These are phyloP conservation scores for Augochlora pura DNA, from an alignment of 1,140 invertebrate species.

Conservation along the genomic window DNA sequence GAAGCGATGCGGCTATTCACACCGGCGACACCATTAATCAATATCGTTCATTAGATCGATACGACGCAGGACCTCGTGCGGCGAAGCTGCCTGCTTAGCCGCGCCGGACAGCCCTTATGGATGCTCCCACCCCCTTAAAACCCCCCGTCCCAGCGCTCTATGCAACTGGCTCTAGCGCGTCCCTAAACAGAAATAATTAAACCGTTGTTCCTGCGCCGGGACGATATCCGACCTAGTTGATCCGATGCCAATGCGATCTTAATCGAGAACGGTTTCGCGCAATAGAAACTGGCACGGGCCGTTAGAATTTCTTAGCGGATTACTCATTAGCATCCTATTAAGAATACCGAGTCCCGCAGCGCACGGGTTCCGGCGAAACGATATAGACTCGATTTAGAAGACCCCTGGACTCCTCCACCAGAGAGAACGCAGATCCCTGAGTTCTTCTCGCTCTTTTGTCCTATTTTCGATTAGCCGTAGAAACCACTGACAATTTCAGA, in stretches of 20 bases:
- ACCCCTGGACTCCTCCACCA: background rate
- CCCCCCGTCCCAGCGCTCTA: background rate
- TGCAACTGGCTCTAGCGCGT: background rate
- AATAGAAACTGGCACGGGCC: background rate
- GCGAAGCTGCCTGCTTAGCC: constrained; percentile 7
- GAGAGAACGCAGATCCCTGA: too few species aligned
- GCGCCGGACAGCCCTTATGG: background rate
- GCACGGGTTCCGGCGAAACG: background rate
- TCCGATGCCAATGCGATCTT: background rate
- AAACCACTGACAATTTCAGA: too few species aligned
- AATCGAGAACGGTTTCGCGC: background rate
- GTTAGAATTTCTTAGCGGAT: background rate
- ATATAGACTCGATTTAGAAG: background rate
- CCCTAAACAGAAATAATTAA: constrained; percentile 38
- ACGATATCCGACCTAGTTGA: background rate
- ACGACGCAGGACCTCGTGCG: constrained; percentile 9
- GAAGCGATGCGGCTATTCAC: constrained; percentile 54
- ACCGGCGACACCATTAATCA: constrained; percentile 53
- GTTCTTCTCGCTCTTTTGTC: too few species aligned
- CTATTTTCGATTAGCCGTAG: too few species aligned
- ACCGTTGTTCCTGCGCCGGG: constrained; percentile 6
- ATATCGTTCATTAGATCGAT: constrained; percentile 56
- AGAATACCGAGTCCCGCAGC: background rate
- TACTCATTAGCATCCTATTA: background rate
- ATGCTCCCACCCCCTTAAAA: background rate